Percentiles rank a stretch among this genome's conserved stretches.
phyloP scores from a whole-genome alignment of 2,113 vertebrate species.

The Lipophrys pholis region DNA sequence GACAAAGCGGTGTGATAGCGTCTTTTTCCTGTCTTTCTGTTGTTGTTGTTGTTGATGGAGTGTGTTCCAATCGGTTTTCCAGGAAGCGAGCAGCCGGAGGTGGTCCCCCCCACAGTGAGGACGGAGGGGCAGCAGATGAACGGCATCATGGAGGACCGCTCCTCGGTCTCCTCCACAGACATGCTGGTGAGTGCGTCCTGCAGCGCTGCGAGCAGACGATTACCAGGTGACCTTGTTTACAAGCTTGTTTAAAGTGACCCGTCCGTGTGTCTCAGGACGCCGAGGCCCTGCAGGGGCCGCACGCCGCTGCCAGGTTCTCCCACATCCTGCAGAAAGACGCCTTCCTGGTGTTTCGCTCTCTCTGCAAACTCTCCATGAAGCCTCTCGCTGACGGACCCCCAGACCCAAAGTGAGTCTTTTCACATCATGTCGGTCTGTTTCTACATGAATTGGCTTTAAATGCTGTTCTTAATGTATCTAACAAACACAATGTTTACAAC shows the following conservation, averaged over 20 bases:
- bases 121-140: conserved; percentile 89
- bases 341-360: conserved; percentile 95
- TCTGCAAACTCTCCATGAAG: conserved; percentile 99
- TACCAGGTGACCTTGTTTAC: too few relatives aligned
- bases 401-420: conserved; percentile 91
- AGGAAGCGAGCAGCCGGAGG: conserved; percentile 62
- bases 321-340: conserved; percentile 97
- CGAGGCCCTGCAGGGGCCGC: conserved; percentile 85
- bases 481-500: too few relatives aligned
- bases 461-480: too few relatives aligned
- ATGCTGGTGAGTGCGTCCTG: conserved; percentile 86
- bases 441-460: too few relatives aligned
- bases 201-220: too few relatives aligned
- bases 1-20: too few relatives aligned
- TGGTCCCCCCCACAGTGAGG: conserved; percentile 65
- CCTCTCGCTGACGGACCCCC: conserved; percentile 97
- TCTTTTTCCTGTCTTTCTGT: too few relatives aligned
- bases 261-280: conserved; percentile 83
- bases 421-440: too few relatives aligned
- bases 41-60: too few relatives aligned
- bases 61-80: background rate
- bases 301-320: conserved; percentile 88
- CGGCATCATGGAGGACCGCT: conserved; percentile 92
- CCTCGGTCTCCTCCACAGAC: conserved; percentile 92
- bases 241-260: background rate